Conservation (phyloP, 2,797 vertebrate species). For the Lepus oiostolus region DNA sequence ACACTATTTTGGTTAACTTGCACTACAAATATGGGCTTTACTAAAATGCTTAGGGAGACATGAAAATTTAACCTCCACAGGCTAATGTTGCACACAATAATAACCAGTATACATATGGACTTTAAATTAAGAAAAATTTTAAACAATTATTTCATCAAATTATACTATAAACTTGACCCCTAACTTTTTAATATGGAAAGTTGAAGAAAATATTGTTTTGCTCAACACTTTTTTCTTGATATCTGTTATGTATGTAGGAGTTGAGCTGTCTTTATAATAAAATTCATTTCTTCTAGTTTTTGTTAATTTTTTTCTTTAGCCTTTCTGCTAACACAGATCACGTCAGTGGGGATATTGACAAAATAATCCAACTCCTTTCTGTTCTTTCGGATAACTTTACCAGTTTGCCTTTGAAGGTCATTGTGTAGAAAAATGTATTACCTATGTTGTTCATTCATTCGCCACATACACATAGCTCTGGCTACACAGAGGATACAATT, state of each 20-base stretch:
- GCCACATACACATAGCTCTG: not conserved
- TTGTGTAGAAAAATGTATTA: not conserved
- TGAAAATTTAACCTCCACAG: not conserved
- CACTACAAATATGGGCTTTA: not conserved
- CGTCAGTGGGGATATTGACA: not conserved
- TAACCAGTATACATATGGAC: not conserved
- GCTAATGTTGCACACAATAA: not conserved
- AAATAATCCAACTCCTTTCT: not conserved
- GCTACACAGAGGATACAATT: not conserved
- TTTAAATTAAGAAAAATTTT: not conserved
- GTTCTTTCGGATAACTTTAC: not conserved
- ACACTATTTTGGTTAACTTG: not conserved
- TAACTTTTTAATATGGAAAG: not conserved
- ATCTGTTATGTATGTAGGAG: not conserved
- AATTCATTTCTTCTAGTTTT: not conserved
- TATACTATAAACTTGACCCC: not conserved
- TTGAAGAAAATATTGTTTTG: not conserved
- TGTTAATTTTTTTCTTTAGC: not conserved
- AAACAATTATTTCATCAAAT: not conserved
- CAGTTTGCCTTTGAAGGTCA: not conserved
- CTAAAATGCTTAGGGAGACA: not conserved
- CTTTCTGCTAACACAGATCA: not conserved
- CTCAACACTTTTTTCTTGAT: not conserved
- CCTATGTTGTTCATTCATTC: not conserved
- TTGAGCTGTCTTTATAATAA: not conserved